Conservation (phyloP, 1,140 invertebrate genomes). For the Lucilia sericata region DNA sequence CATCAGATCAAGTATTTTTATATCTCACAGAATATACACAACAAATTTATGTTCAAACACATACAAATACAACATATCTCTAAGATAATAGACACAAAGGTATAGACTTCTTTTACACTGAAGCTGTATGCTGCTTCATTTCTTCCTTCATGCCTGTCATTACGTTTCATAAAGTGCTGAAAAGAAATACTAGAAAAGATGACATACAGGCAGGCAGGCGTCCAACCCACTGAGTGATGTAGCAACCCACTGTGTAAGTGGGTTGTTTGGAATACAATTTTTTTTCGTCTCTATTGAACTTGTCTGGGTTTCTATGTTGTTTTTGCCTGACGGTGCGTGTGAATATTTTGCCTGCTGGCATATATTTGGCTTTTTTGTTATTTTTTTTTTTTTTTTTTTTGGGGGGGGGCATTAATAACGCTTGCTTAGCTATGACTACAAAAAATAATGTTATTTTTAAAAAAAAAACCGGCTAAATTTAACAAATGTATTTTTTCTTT, state of each 20-base stretch:
- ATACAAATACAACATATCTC: too few species aligned
- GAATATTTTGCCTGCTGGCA: slow-evolving; percentile 6
- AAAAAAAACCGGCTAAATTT: not conserved
- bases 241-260: not conserved
- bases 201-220: not conserved
- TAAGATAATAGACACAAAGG: too few species aligned
- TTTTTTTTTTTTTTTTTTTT: too few species aligned
- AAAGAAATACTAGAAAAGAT: not conserved
- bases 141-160: not conserved
- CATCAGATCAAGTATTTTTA: too few species aligned
- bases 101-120: not conserved
- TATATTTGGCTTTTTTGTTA: not conserved
- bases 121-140: not conserved
- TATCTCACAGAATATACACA: too few species aligned
- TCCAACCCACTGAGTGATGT: not conserved
- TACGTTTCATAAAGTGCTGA: slow-evolving; percentile 10
- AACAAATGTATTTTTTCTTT: not conserved
- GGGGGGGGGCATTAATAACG: slow-evolving; percentile 20
- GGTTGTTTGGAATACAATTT: too few species aligned
- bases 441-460: slow-evolving; percentile 1
- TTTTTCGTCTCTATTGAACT: not conserved
- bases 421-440: not conserved
- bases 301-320: not conserved
- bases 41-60: too few species aligned
- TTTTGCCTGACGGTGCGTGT: not conserved